Evolutionary conservation across 2,113 vertebrate genomes (phyloP).

Genomic region (Heteronetta atricapilla): DNA sequence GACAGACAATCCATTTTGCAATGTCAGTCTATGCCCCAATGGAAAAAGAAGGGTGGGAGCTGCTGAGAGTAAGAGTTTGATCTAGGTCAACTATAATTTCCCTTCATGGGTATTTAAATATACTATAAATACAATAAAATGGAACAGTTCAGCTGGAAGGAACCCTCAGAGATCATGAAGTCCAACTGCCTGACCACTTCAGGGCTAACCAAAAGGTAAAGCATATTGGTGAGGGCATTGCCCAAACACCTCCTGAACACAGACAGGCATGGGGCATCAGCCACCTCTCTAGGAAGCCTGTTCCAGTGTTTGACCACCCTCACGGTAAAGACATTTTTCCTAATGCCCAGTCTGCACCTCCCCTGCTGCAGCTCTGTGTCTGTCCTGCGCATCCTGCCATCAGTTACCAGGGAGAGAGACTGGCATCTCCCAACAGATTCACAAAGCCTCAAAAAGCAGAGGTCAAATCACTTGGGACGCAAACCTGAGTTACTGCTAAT

Average conservation of each 20-base stretch:
- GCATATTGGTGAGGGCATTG: not conserved
- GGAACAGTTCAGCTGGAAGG: not conserved
- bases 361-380: not conserved
- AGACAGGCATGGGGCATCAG: too few species aligned
- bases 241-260: not conserved
- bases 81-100: accelerated
- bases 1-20: not conserved
- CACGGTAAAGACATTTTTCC: too few species aligned
- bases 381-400: not conserved
- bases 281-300: too few species aligned
- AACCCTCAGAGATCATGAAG: not conserved
- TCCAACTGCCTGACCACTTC: not conserved
- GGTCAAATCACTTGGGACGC: too few species aligned
- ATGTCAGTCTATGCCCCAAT: not conserved
- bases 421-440: too few species aligned
- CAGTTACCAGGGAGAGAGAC: too few species aligned
- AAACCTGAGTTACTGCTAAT: too few species aligned
- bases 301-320: too few species aligned
- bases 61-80: not conserved
- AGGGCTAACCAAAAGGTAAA: not conserved
- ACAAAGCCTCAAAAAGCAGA: too few species aligned
- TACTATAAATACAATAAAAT: not conserved
- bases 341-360: too few species aligned
- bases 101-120: not conserved
- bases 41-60: not conserved